Evolutionary conservation across 2,797 vertebrate species (phyloP).

Genomic region (Danio choprae): DNA sequence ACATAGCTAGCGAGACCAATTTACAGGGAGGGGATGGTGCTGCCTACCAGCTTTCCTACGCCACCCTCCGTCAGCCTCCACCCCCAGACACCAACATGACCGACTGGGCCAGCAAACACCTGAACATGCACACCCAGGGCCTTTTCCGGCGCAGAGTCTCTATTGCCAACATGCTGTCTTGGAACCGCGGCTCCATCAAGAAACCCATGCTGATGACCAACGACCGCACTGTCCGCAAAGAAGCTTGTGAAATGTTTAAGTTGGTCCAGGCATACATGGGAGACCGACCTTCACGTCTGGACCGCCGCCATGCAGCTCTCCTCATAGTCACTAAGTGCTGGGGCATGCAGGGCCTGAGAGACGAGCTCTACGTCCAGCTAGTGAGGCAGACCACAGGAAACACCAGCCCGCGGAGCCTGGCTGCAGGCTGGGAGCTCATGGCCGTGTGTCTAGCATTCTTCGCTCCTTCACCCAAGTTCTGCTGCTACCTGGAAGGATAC

Average conservation of each 20-base stretch:
- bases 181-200: conserved; percentile 90
- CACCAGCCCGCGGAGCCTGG: conserved; percentile 81
- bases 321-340: conserved; percentile 89
- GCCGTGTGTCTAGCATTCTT: conserved; percentile 92
- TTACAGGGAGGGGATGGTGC: conserved; percentile 64
- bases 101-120: conserved; percentile 92
- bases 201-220: conserved; percentile 93
- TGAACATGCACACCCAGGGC: conserved; percentile 92
- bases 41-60: conserved; percentile 80
- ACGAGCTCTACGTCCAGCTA: conserved; percentile 90
- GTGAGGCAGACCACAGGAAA: conserved; percentile 92
- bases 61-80: conserved; percentile 81
- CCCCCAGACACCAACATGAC: conserved; percentile 83
- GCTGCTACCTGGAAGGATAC: conserved; percentile 92
- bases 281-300: conserved; percentile 86
- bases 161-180: conserved; percentile 92
- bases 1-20: conserved; percentile 62
- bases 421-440: conserved; percentile 91
- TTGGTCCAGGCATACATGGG: conserved; percentile 94
- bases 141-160: conserved; percentile 90
- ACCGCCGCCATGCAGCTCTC: conserved; percentile 84
- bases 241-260: conserved; percentile 93
- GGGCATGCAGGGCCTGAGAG: conserved; percentile 87
- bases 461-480: conserved; percentile 91
- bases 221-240: conserved; percentile 85